Conservation (phyloP, 30 jellyfish, hydroid and myxozoan species). For the Turritopsis rubra region DNA sequence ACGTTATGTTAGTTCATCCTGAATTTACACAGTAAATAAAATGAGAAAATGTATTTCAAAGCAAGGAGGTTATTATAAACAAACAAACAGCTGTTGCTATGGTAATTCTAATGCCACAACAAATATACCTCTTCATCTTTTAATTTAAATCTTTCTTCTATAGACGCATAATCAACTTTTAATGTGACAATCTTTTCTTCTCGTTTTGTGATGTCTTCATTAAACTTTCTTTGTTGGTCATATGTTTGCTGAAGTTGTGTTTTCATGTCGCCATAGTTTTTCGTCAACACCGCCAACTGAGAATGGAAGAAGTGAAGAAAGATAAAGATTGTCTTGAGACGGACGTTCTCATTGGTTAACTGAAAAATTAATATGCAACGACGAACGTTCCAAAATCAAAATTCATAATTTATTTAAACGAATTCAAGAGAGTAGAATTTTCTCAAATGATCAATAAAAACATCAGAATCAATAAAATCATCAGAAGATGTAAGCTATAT, state of each 20-base stretch:
- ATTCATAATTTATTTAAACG: too few relatives aligned
- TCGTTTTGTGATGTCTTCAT: slow-evolving; percentile 41
- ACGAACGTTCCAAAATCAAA: too few relatives aligned
- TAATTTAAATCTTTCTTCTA: slow-evolving; percentile 46
- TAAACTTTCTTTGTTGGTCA: slow-evolving; percentile 51
- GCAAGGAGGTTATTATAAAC: too few relatives aligned
- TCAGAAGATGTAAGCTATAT: too few relatives aligned
- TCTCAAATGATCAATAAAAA: too few relatives aligned
- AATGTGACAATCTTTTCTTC: slow-evolving; percentile 60
- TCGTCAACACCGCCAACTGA: slow-evolving; percentile 38
- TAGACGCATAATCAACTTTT: slow-evolving; percentile 55
- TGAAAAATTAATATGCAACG: too few relatives aligned
- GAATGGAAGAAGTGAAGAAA: not conserved
- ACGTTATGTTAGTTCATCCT: not conserved
- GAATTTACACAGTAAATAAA: not conserved
- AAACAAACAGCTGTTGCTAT: too few relatives aligned
- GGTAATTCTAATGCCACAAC: too few relatives aligned
- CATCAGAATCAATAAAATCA: too few relatives aligned
- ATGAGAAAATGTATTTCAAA: too few relatives aligned
- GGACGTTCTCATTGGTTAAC: too few relatives aligned
- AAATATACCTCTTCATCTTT: slow-evolving; percentile 76
- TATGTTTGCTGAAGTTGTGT: slow-evolving; percentile 43
- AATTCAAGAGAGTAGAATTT: too few relatives aligned
- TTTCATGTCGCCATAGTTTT: slow-evolving; percentile 52
- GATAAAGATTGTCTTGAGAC: not conserved